A percentile compares a stretch with the other conserved stretches of the same genome.
These are phyloP conservation scores for Sphinx pinastri DNA, from an alignment of 2,888 invertebrate species.

Conservation along the genomic window DNA sequence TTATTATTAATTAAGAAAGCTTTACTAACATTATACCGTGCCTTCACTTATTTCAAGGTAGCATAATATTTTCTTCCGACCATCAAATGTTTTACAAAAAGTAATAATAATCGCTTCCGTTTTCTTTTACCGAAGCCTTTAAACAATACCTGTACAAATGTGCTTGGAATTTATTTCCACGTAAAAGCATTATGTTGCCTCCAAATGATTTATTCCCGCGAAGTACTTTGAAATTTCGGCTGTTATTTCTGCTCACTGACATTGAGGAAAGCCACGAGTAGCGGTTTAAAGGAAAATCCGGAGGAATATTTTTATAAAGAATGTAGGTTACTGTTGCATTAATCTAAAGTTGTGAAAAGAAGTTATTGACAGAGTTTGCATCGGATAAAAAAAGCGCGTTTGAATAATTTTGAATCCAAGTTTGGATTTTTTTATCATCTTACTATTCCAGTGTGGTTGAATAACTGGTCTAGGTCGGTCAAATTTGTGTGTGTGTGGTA, in stretches of 20 bases:
- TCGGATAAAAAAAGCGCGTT: no score
- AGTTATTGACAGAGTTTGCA: no score
- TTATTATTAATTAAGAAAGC: background rate
- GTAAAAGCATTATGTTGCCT: conserved; percentile 10
- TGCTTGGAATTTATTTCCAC: background rate
- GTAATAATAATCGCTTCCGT: background rate
- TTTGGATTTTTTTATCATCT: no score
- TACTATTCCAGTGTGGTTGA: no score
- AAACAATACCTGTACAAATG: conserved; percentile 3
- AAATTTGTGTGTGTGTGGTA: no score
- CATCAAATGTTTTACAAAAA: background rate
- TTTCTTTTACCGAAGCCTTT: background rate
- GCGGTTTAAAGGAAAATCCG: background rate
- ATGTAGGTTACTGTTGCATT: background rate
- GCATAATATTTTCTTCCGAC: background rate
- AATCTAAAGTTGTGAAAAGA: background rate
- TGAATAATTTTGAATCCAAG: no score
- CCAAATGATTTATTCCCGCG: conserved; percentile 4
- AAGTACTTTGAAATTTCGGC: background rate
- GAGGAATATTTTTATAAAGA: background rate
- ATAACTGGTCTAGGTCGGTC: no score
- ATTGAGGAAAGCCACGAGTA: conserved; percentile 11
- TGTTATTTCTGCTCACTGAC: conserved; percentile 13
- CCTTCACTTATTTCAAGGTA: no score
- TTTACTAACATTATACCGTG: no score